A percentile compares a stretch with the other conserved stretches of the same genome.
These are phyloP conservation scores for Lonchura striata DNA, from an alignment of 2,113 vertebrate genomes.

Conservation along the genomic window DNA sequence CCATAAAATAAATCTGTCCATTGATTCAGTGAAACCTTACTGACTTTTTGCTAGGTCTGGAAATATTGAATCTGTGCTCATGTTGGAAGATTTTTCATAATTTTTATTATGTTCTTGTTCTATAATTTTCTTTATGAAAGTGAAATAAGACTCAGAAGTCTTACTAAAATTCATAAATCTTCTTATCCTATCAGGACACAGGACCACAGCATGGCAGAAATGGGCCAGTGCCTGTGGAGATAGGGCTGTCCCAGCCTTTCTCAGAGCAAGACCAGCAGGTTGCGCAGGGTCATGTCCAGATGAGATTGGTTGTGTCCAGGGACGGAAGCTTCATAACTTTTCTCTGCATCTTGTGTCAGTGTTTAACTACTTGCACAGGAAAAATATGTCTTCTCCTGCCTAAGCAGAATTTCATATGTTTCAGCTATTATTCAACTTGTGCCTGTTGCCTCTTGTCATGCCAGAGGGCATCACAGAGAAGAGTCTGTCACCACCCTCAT, in stretches of 20 bases:
- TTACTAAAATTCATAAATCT: not conserved
- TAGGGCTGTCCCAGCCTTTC: fast-evolving
- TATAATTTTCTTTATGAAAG: not conserved
- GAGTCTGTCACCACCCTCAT: not conserved
- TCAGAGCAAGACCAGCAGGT: not conserved
- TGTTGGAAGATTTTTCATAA: not conserved
- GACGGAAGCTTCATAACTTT: not conserved
- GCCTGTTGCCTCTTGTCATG: not conserved
- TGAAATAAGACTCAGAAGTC: not conserved
- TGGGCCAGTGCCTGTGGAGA: not conserved
- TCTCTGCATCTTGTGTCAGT: not conserved
- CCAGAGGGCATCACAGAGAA: not conserved
- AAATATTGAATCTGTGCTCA: not conserved
- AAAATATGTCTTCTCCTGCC: not conserved
- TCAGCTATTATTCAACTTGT: not conserved
- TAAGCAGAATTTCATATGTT: not conserved
- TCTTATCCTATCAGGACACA: not conserved
- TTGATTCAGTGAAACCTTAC: not conserved
- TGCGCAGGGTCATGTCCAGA: not conserved
- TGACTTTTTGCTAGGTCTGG: not conserved
- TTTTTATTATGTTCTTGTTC: not conserved
- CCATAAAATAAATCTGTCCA: not conserved
- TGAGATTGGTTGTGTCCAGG: not conserved
- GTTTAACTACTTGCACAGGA: not conserved
- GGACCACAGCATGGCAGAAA: not conserved